Conservation (phyloP, 1,140 invertebrate genomes). For the Bombus sibiricus region DNA sequence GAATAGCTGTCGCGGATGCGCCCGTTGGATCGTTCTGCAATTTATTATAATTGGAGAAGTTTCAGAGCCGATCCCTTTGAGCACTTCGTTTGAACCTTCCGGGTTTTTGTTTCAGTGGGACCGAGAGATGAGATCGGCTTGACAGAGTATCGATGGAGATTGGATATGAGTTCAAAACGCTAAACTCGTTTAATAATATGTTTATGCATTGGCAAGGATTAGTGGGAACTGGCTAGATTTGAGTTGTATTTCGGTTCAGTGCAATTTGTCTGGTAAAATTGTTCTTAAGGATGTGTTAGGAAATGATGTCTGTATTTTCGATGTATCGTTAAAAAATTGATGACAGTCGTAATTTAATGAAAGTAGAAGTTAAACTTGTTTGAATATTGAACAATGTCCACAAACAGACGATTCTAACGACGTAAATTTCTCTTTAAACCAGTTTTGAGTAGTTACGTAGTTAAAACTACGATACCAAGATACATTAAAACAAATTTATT, state of each 20-base stretch:
- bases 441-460: no score
- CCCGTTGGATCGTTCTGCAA: neutral
- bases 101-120: neutral
- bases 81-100: neutral
- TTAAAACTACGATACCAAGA: no score
- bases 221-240: neutral
- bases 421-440: no score
- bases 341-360: no score
- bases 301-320: neutral
- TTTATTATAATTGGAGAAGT: slow-evolving; percentile 36
- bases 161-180: neutral
- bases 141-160: neutral
- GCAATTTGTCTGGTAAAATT: neutral
- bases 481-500: no score
- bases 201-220: neutral
- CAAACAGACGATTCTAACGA: no score
- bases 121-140: neutral
- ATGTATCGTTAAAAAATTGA: neutral
- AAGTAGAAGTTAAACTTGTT: no score
- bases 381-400: no score
- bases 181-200: neutral
- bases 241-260: neutral
- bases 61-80: neutral
- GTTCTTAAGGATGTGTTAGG: neutral
- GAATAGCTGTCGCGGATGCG: slow-evolving; percentile 6